Base-by-base conservation (phyloP, 2,797 vertebrate species). In the Neoniphon sammara region DNA sequence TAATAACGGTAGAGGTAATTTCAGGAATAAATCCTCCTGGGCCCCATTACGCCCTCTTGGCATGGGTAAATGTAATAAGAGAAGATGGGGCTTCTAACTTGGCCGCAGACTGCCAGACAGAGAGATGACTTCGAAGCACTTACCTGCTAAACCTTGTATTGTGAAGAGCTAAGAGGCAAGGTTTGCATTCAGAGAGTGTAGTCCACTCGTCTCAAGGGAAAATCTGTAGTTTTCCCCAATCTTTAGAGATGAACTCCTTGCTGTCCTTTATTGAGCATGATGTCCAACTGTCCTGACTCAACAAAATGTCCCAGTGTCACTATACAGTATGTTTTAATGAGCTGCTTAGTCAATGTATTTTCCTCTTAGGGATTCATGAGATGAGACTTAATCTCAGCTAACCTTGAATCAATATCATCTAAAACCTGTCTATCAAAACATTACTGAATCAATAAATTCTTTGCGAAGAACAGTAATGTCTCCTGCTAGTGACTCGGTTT, bases 21-120 rank as follows among this genome's bases (percentile, higher is more conserved):
- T 80, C 27, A 18, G n/a, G 18, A 65, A 61, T 20, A 70, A 78
- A 74, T 65, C 47, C 62, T 77, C 53, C 27, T 2, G 42, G 56
- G 64, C 69, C 25, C 50, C 70, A 71, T 78, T 81, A 66, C 36
- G 34, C 14, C 11, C 3, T 75, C 65, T 87, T 89, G 80, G 84
- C 80, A 77, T 30, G 5, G 46, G 49, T 5, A 57, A 70, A 72
- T 62, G 66, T 56, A 77, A 81, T 81, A 47, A 74, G 34, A 64
- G 1, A 49, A 50, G 42, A 59, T 60, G 36, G 31, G 49, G 50
- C 52, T 63, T 81, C 42, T 14, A 66, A 54, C 52, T 77, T 67
- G 59, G 15, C 25, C 46, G 64, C 46, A 68, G 56, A n/a, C 46
- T 36, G 64, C 61, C 59, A 76, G 64, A 65, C 57, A 46, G 44